Evolutionary conservation across 2,113 vertebrate genomes (phyloP), one percentile per base, ranked within the genome.

Genomic region (Rhinoderma darwinii): DNA sequence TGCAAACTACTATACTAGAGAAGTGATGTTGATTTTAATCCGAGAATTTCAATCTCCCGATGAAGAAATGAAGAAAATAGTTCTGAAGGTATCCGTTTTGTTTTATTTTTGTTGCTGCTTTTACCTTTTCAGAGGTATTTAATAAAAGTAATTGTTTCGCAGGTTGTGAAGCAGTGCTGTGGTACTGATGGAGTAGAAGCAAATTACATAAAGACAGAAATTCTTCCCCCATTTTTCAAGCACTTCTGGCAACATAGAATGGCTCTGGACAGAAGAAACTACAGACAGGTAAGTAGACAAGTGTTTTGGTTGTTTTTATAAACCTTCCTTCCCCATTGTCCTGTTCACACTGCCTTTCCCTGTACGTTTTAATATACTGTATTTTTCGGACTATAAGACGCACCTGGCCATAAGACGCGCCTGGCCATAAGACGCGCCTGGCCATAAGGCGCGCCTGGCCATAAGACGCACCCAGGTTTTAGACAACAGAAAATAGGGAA

Each of bases 1-100:
- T 84, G 98, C 98, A 9, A 99, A 99, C 94, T 99, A 99, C 90
- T 99, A 99, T 88, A 99, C 98, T 89, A 95, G 98, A 86, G 98
- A 99, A 93, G 98, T 99, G 91, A 99, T 99, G 98, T 88, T 99
- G 74, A 99, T 99, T 92, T 98, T 99, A 88, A 99, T 99, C 93
- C 92, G 98, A 95, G 98, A 99, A 94, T 99, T 99, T 90, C 98
- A 99, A 73, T 99, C 98, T 89, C 98, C 98, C 41, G 98, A 99
- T 83, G 98, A 99, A 93, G 98, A 99, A 89, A 99, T 99, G 98
- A 99, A 99, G 87, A 99, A 99, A 93, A 99, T 99, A 84, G 98
- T 99, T 0, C 92, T 99, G 14, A 99, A 99, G 97, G 98, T 98
- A 91, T 0, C 7, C 22, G 1, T n/a, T 86, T 90, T 41, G 2